phyloP scores from a whole-genome alignment of 2,113 vertebrate species.

The Pachycephala philippinensis region DNA sequence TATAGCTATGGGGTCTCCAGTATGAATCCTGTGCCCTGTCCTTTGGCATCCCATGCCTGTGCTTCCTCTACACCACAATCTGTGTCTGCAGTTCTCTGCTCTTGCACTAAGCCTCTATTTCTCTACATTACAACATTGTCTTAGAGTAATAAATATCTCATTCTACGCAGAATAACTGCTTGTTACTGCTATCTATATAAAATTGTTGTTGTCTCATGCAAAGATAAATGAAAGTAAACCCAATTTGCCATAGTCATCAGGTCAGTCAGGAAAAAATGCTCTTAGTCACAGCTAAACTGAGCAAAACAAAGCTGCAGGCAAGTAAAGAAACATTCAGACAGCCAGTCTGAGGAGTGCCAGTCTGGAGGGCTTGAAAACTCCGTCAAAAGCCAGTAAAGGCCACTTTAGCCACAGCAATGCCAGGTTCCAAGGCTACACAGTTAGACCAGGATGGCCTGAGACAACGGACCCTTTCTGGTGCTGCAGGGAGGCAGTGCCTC shows the following conservation, averaged over 20 bases:
- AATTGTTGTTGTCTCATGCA: not conserved
- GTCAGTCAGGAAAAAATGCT: not conserved
- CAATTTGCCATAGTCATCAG: accelerated
- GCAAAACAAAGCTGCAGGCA: not conserved
- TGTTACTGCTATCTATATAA: not conserved
- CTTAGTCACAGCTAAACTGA: not conserved
- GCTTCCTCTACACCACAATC: not conserved
- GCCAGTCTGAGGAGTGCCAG: not conserved
- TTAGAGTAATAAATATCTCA: not conserved
- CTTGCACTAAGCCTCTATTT: not conserved
- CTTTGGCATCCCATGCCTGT: not conserved
- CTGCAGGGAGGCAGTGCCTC: not conserved
- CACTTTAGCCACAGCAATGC: not conserved
- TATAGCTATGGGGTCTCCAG: not conserved
- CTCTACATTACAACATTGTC: not conserved
- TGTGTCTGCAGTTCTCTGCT: not conserved
- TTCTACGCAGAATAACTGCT: not conserved
- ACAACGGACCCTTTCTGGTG: not conserved
- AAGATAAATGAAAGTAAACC: not conserved
- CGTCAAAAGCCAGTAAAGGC: accelerated
- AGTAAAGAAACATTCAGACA: not conserved
- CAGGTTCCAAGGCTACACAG: not conserved
- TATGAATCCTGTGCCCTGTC: not conserved
- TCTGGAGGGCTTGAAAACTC: not conserved
- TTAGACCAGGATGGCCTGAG: not conserved